Conservation (phyloP, 2,113 vertebrate genomes). For the Varanus komodoensis region DNA sequence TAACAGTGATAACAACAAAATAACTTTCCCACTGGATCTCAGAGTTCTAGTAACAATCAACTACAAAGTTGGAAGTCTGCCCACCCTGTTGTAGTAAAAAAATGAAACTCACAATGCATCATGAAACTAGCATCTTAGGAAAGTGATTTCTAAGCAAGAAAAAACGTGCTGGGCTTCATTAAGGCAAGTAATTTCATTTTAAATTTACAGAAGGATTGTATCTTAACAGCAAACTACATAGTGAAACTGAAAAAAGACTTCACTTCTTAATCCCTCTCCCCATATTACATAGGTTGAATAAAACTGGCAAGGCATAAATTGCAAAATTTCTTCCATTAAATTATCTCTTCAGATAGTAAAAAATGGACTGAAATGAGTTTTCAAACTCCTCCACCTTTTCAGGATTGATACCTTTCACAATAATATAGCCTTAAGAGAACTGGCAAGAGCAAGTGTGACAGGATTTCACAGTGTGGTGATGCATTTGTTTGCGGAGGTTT, state of each 20-base stretch:
- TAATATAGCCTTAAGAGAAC: slow-evolving; percentile 7
- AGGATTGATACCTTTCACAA: slow-evolving; percentile 1
- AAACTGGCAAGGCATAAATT: neutral
- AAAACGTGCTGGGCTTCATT: neutral
- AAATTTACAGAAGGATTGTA: neutral
- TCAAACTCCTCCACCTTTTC: neutral
- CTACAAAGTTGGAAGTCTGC: neutral
- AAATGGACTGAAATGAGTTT: slow-evolving; percentile 14
- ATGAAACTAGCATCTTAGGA: neutral
- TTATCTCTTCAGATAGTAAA: neutral
- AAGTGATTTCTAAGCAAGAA: neutral
- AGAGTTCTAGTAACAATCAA: neutral
- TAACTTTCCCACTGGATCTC: neutral
- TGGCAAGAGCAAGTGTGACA: slow-evolving; percentile 13
- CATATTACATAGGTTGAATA: neutral
- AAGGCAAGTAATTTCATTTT: neutral
- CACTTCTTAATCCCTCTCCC: neutral
- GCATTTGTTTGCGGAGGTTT: slow-evolving; percentile 22
- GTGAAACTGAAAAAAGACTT: slow-evolving; percentile 12
- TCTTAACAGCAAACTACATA: neutral
- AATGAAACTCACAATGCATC: neutral
- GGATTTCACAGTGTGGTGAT: slow-evolving; percentile 35
- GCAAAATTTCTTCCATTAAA: neutral
- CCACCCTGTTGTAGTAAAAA: neutral
- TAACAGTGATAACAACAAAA: neutral